Percentiles rank a stretch among this genome's conserved stretches.
These are phyloP conservation scores for Dicrostonyx torquatus DNA, from an alignment of 2,797 vertebrate genomes.

Conservation along the genomic window DNA sequence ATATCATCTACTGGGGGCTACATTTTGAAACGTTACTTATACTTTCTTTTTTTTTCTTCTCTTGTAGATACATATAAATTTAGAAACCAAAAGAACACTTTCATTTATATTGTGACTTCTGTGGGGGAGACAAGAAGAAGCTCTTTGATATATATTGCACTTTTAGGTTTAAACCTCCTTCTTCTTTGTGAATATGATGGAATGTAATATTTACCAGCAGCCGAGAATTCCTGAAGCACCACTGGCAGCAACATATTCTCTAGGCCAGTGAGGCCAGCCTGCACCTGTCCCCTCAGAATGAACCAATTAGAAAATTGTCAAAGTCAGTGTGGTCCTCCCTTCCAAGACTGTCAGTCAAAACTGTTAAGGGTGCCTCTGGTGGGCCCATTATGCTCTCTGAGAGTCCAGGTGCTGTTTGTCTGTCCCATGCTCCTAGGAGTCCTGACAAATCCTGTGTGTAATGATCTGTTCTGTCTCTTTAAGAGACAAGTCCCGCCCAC, in stretches of 20 bases:
- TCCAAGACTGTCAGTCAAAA: background rate
- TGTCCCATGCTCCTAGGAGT: background rate
- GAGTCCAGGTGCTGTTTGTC: background rate
- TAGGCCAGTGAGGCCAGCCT: background rate
- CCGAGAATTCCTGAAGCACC: background rate
- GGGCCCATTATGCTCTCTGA: background rate
- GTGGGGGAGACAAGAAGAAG: background rate
- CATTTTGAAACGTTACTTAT: constrained; percentile 31
- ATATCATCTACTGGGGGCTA: background rate
- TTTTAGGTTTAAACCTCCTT: background rate
- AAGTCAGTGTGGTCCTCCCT: background rate
- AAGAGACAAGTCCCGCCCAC: too few relatives aligned
- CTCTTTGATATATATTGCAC: background rate
- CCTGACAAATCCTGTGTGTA: background rate
- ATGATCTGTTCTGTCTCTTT: too few relatives aligned
- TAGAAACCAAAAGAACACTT: constrained; percentile 49
- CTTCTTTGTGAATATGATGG: background rate
- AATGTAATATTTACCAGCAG: constrained; percentile 31
- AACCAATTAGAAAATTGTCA: background rate
- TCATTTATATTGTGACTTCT: constrained; percentile 49
- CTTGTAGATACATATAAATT: constrained; percentile 15
- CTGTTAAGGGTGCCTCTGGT: background rate
- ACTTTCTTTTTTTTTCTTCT: background rate
- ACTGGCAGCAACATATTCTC: background rate
- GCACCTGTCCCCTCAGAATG: background rate